phyloP scores from a whole-genome alignment of 92 coral and sea anemone species.

The Paramuricea clavata region DNA sequence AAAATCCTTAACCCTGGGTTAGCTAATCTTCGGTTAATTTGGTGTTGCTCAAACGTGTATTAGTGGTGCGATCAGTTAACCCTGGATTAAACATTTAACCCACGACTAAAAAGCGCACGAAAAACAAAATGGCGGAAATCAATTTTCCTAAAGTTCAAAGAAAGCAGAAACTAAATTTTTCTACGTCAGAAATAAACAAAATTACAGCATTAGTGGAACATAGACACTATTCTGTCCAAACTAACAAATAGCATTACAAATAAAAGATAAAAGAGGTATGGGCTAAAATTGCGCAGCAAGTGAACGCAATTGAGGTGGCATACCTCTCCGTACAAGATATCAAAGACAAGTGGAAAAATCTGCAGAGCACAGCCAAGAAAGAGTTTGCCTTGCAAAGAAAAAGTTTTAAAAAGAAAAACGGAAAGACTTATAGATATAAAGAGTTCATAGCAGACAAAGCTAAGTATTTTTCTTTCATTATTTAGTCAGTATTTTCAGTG shows the following conservation, averaged over 20 bases:
- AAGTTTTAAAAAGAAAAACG: slow-evolving; percentile 34
- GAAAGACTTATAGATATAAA: too few relatives aligned
- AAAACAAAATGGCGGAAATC: too few relatives aligned
- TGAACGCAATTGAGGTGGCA: slow-evolving; percentile 51
- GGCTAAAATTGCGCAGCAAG: slow-evolving; percentile 47
- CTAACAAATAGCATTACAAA: slow-evolving; percentile 57
- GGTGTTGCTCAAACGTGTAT: background rate
- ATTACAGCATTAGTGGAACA: background rate
- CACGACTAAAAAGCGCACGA: background rate
- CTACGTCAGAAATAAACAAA: background rate
- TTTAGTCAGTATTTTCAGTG: background rate
- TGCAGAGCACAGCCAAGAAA: slow-evolving; percentile 51
- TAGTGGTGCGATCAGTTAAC: background rate
- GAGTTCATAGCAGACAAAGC: background rate
- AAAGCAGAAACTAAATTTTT: background rate
- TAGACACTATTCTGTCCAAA: slow-evolving; percentile 41
- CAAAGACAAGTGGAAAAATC: slow-evolving; percentile 68
- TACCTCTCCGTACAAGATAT: slow-evolving; percentile 51
- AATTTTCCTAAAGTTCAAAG: too few relatives aligned
- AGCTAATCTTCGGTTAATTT: background rate
- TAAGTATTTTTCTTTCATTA: slow-evolving; percentile 9
- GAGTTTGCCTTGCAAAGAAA: slow-evolving; percentile 32
- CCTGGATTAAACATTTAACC: background rate
- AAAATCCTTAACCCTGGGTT: slow-evolving; percentile 8
- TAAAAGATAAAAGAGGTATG: slow-evolving; percentile 29